phyloP scores from a whole-genome alignment of 1,140 invertebrate genomes.

The Tetranychus cinnabarinus region DNA sequence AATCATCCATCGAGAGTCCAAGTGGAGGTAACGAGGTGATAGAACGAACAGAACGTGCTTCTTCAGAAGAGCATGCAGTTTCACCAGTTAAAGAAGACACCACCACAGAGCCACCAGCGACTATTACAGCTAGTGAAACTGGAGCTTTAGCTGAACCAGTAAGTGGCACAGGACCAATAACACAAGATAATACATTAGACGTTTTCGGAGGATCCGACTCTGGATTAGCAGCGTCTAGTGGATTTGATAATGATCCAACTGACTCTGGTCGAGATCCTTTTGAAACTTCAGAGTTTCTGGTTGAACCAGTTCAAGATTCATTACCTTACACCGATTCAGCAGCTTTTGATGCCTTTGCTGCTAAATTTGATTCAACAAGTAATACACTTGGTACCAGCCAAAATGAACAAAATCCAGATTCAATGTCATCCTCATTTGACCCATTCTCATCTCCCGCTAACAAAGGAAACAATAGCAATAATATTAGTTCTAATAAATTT shows the following conservation, averaged over 20 bases:
- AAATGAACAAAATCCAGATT: conserved; percentile 2
- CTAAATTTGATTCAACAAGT: conserved; percentile 13
- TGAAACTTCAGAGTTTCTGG: conserved; percentile 8
- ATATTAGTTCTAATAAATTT: background rate
- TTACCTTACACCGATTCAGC: conserved; percentile 13
- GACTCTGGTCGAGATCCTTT: conserved; percentile 11
- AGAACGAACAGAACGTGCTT: no score
- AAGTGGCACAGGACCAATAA: background rate
- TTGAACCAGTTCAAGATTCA: conserved; percentile 5
- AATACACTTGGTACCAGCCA: background rate
- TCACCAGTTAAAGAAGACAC: background rate
- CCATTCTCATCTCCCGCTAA: conserved; percentile 33
- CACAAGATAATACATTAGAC: background rate
- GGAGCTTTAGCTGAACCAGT: background rate
- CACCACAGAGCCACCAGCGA: background rate
- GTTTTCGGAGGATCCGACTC: background rate
- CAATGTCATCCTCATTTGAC: conserved; percentile 33
- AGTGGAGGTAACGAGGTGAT: background rate
- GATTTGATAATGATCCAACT: conserved; percentile 1
- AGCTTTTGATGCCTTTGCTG: conserved; percentile 19
- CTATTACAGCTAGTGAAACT: background rate
- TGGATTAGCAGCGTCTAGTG: background rate
- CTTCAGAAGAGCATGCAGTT: background rate
- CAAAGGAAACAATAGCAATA: conserved; percentile 1
- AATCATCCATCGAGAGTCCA: background rate